These are phyloP conservation scores for Ceraclea dissimilis DNA, from an alignment of 2,888 invertebrate species.

Conservation along the genomic window DNA sequence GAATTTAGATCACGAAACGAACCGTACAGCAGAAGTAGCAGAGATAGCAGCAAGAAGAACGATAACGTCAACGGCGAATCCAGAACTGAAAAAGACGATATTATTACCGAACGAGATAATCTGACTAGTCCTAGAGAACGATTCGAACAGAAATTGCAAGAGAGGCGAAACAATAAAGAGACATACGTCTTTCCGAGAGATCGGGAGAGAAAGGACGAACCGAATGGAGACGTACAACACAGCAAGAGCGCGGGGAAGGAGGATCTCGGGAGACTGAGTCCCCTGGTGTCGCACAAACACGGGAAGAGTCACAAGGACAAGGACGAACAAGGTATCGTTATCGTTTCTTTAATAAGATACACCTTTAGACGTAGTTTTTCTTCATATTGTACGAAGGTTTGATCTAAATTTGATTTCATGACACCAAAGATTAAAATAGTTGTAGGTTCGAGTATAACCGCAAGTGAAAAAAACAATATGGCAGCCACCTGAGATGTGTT, in stretches of 20 bases:
- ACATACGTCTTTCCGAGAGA: conserved; percentile 14
- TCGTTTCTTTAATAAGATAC: not conserved
- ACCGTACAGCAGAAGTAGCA: conserved; percentile 3
- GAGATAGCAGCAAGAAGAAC: conserved; percentile 8
- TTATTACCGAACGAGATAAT: conserved; percentile 13
- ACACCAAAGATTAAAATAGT: too few relatives aligned
- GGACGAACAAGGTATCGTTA: conserved; percentile 25
- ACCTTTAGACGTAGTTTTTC: not conserved
- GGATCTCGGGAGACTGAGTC: conserved; percentile 13
- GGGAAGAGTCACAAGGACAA: conserved; percentile 23
- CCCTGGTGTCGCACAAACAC: conserved; percentile 8
- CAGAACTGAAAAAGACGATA: conserved; percentile 13
- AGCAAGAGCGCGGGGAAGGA: conserved; percentile 5
- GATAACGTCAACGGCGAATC: conserved; percentile 18
- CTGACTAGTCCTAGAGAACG: conserved; percentile 14
- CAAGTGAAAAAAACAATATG: too few relatives aligned
- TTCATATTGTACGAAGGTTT: too few relatives aligned
- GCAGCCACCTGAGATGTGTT: too few relatives aligned
- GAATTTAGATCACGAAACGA: conserved; percentile 11
- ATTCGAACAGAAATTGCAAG: conserved; percentile 17
- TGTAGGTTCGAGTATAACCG: too few relatives aligned
- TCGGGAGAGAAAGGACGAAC: conserved; percentile 16
- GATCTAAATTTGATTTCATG: too few relatives aligned
- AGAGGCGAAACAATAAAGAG: conserved; percentile 21
- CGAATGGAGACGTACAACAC: conserved; percentile 8